Conservation (phyloP, 2,888 invertebrate species). For the Stenodera caucasica region DNA sequence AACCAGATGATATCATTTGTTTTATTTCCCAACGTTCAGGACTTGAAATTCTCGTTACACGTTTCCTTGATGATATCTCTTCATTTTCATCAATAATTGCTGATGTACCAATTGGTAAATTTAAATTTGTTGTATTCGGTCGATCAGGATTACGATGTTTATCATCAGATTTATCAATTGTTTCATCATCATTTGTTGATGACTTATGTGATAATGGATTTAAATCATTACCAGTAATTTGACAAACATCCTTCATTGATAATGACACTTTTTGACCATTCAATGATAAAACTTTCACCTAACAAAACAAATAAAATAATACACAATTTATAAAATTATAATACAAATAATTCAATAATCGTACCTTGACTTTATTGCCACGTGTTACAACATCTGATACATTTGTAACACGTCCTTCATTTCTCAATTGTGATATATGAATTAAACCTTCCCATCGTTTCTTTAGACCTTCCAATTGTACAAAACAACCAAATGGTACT, state of each 20-base stretch:
- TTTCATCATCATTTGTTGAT: slow-evolving; percentile 34
- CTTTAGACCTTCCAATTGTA: slow-evolving; percentile 88
- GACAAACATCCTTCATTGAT: slow-evolving; percentile 98
- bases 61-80: slow-evolving; percentile 76
- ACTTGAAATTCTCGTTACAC: slow-evolving; percentile 90
- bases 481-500: slow-evolving; percentile 98
- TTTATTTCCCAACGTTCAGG: slow-evolving; percentile 98
- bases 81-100: slow-evolving; percentile 80
- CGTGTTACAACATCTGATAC: slow-evolving; percentile 91
- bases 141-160: slow-evolving; percentile 90
- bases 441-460: slow-evolving; percentile 94
- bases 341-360: too few species aligned
- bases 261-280: slow-evolving; percentile 95
- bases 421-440: slow-evolving; percentile 91
- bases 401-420: slow-evolving; percentile 91
- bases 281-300: slow-evolving; percentile 87
- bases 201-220: slow-evolving; percentile 80
- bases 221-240: slow-evolving; percentile 89
- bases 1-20: slow-evolving; percentile 93
- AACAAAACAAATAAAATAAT: too few species aligned
- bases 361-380: slow-evolving; percentile 87
- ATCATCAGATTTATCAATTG: slow-evolving; percentile 62
- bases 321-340: too few species aligned
- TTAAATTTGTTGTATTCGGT: slow-evolving; percentile 63
- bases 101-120: slow-evolving; percentile 45